phyloP scores from a whole-genome alignment of 2,113 vertebrate species.

The Hippocampus abdominalis region DNA sequence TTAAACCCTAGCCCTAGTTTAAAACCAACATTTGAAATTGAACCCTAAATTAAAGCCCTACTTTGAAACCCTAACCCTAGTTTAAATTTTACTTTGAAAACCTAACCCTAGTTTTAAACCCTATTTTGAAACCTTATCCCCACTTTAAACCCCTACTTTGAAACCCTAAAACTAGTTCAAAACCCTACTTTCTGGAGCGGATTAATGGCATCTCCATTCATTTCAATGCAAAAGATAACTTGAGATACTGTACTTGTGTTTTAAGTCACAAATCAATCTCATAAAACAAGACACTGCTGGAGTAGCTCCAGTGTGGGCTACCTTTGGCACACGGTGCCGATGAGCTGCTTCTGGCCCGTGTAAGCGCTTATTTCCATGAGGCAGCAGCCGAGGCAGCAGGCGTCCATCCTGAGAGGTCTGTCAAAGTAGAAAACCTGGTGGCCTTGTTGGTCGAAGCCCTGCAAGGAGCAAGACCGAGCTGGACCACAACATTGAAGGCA shows the following conservation, averaged over 20 bases:
- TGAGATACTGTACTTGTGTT: neutral
- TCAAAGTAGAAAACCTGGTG: constrained; percentile 65
- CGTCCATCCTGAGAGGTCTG: constrained; percentile 65
- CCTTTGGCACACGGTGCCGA: constrained; percentile 71
- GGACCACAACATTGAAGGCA: constrained; percentile 74
- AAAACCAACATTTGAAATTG: no score
- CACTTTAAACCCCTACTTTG: no score
- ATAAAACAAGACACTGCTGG: no score
- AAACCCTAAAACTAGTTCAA: no score
- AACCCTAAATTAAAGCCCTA: no score
- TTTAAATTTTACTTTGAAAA: no score
- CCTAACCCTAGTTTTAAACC: no score
- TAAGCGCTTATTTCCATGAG: constrained; percentile 74
- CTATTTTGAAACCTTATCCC: no score
- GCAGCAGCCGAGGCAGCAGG: constrained; percentile 72
- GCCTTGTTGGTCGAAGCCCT: constrained; percentile 60
- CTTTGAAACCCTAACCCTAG: no score
- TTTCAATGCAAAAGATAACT: neutral
- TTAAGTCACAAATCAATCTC: no score
- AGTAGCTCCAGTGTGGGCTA: constrained; percentile 11
- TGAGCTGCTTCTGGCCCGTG: constrained; percentile 52
- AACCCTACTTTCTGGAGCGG: no score
- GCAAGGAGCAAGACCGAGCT: constrained; percentile 68
- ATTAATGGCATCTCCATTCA: neutral
- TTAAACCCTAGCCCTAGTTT: no score